Evolutionary conservation across 2,797 vertebrate genomes (phyloP), one percentile per base, ranked within the genome.

Genomic region (Pogoniulus pusillus): DNA sequence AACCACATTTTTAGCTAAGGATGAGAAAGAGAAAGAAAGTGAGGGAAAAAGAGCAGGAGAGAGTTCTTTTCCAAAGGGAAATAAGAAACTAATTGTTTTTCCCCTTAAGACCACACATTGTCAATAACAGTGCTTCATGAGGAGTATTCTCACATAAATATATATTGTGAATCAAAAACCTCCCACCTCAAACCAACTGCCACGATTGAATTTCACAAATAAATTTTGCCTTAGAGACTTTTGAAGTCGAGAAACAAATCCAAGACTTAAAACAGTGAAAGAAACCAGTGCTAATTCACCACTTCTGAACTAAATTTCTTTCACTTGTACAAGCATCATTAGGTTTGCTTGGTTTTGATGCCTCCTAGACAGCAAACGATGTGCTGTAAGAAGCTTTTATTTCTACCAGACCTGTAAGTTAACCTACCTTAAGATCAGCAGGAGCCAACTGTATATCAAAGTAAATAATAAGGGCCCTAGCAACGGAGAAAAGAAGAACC

Each of bases 71-170:
- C 66, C 65, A 80, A 34, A 59, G 66, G 73, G 79, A 85, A 92
- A 85, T 80, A 89, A 6, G 19, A 77, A 92, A 72, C 30, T 64
- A 91, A 87, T 90, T 64, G 43, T 80, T 82, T 90, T 89, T 92
- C 64, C 85, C 60, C 37, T 69, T 34, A 87, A 77, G 72, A 93
- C 32, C 65, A 62, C 2, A 3, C 69, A 88, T 37, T 87, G 62
- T 64, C 47, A 92, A 80, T 86, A 89, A 62, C 19, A 90, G 27
- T 0, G 0, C 57, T 90, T 86, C 59, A 49, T 39, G 34, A 79
- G 16, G 27, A 80, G 30, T 27, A 63, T 47, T 88, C 93, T 85
- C 71, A 59, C 77, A 78, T 82, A 82, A 80, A 90, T 77, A 51
- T 27, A 84, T 24, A 53, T 53, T 63, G n/a, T 65, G 65, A 87